Conservation (phyloP, 2,113 vertebrate species). For the Sylvietta virens region DNA sequence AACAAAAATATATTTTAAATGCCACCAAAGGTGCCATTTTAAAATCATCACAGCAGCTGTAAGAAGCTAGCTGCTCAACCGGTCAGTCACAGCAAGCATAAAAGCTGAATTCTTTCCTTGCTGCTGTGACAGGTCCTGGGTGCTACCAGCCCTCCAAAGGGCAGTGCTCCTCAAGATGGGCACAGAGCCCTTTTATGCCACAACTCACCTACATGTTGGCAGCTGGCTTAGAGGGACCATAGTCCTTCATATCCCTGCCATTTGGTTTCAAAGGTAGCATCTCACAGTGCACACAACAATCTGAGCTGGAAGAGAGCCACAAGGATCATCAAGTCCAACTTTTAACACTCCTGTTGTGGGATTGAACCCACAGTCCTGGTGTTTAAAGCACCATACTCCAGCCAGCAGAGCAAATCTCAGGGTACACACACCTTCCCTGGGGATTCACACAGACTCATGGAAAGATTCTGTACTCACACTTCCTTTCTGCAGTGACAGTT, state of each 20-base stretch:
- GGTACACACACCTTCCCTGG: not conserved
- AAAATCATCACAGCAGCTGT: not conserved
- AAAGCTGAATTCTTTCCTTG: not conserved
- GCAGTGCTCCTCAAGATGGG: rapidly evolving
- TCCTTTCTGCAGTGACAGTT: not conserved
- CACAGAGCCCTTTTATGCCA: not conserved
- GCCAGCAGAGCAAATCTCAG: not conserved
- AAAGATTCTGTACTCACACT: rapidly evolving
- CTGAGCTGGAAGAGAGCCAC: not conserved
- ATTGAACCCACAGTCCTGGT: not conserved
- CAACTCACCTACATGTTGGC: rapidly evolving
- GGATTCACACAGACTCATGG: not conserved
- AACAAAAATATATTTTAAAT: not conserved
- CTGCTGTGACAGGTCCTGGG: not conserved
- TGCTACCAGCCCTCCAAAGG: not conserved
- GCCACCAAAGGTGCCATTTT: not conserved
- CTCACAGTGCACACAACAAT: not conserved
- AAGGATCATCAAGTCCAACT: too few species aligned
- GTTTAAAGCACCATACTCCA: not conserved
- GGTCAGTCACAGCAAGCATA: not conserved
- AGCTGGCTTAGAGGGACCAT: not conserved
- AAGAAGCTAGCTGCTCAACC: not conserved
- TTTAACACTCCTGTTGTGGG: not conserved
- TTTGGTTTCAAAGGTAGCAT: not conserved
- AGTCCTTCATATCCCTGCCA: not conserved